Conservation (phyloP, 2,888 invertebrate genomes). For the Parasteatoda lunata region DNA sequence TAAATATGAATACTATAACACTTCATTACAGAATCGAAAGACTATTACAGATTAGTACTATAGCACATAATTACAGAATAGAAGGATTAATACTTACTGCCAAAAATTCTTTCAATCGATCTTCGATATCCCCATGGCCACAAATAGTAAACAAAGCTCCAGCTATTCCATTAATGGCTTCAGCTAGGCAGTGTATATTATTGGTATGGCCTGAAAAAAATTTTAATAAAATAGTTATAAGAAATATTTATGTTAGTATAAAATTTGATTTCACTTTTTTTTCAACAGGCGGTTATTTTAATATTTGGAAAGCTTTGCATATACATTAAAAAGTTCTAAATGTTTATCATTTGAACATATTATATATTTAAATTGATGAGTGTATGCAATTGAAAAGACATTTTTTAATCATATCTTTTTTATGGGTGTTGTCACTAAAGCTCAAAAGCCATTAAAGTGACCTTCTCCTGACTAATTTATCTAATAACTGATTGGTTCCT, state of each 20-base stretch:
- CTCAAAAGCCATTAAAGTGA: too few relatives aligned
- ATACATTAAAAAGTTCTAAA: too few relatives aligned
- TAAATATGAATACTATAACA: too few relatives aligned
- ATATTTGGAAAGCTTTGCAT: neutral
- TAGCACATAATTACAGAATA: neutral
- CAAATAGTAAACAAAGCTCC: slow-evolving; percentile 97
- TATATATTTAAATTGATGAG: too few relatives aligned
- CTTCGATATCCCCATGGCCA: slow-evolving; percentile 96
- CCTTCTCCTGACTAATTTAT: too few relatives aligned
- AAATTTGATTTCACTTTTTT: neutral
- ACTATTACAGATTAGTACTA: too few relatives aligned
- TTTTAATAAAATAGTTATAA: neutral
- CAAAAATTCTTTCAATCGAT: slow-evolving; percentile 95
- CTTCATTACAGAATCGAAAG: too few relatives aligned
- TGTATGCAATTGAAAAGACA: too few relatives aligned
- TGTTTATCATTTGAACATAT: too few relatives aligned
- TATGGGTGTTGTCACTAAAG: too few relatives aligned
- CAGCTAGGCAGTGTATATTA: slow-evolving; percentile 98
- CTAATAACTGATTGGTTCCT: too few relatives aligned
- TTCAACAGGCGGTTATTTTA: neutral
- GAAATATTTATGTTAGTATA: neutral
- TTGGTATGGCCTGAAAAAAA: slow-evolving; percentile 91
- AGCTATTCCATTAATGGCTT: slow-evolving; percentile 95
- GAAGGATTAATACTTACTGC: slow-evolving; percentile 76
- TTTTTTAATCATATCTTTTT: too few relatives aligned